Evolutionary conservation across 2,113 vertebrate genomes (phyloP), one percentile per base, ranked within the genome.

Genomic region (Monarcha castaneiventris): DNA sequence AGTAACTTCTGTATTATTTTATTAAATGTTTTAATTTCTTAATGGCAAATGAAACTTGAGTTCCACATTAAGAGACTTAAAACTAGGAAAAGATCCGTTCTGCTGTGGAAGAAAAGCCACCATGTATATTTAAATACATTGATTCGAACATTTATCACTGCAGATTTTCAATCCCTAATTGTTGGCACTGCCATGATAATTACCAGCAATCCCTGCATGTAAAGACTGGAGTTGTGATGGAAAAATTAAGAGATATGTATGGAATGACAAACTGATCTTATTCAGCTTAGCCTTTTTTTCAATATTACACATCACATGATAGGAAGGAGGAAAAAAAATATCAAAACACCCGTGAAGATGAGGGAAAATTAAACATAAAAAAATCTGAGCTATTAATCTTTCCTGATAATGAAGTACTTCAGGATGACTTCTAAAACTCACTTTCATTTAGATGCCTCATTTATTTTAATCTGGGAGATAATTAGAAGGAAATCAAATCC

Each of bases 391-490:
- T 81, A 84, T 95, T 95, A 88, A 95, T 98, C 95, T 94, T 96
- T 86, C 69, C 48, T 59, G 84, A 94, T 96, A 96, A 97, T 95
- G 73, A 96, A 96, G 90, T 95, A 96, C 89, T 97, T 96, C 84
- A 90, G 58, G 72, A 92, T 95, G 95, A 94, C 94, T 92, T 84
- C 94, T 69, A 83, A 95, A 97, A 94, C 94, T 88, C 90, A 89
- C 94, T 94, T 97, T 93, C 94, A 94, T 97, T 97, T 94, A 97
- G 89, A 94, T 92, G 96, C 96, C 96, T 97, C 96, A 87, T 97
- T 97, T 97, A 95, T 97, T 98, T 98, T 96, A 97, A 97, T 97
- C 97, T 97, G 85, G 84, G 90, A 97, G 91, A 94, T 97, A 98
- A 98, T 98, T 97, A 98, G 95, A 93, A 80, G 81, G 76, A 97